These are phyloP conservation scores for Urophycis tenuis DNA, from an alignment of 2,797 vertebrate species.

Conservation along the genomic window DNA sequence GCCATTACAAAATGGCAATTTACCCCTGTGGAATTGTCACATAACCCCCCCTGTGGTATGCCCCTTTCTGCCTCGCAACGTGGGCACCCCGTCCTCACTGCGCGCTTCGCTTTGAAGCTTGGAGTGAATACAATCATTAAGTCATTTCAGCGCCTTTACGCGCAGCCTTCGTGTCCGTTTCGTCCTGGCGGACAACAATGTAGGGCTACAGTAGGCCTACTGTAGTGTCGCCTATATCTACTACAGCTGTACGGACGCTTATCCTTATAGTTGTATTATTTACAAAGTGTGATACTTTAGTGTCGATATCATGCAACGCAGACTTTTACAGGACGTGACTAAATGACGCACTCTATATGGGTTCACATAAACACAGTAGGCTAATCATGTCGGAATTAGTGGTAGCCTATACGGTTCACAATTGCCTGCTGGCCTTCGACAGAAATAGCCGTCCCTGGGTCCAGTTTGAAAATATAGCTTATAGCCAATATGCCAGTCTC, in stretches of 20 bases:
- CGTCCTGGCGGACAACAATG: no score
- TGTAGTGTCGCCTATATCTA: no score
- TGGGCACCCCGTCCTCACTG: constrained; percentile 16
- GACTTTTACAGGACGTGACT: neutral
- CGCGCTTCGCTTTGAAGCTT: neutral
- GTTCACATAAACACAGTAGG: neutral
- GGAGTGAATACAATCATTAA: neutral
- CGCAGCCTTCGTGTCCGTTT: neutral
- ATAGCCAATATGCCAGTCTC: neutral
- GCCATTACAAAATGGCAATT: constrained; percentile 68
- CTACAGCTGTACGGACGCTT: neutral
- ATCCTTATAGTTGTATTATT: neutral
- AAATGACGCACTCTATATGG: neutral
- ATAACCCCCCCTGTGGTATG: constrained; percentile 46
- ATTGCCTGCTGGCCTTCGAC: neutral
- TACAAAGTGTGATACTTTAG: neutral
- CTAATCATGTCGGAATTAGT: neutral
- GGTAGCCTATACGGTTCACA: neutral
- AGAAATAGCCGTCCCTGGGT: neutral
- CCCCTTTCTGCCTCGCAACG: constrained; percentile 49
- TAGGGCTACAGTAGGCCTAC: no score
- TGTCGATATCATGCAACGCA: neutral
- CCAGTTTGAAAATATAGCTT: neutral
- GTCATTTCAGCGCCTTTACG: neutral
- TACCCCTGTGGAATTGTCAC: constrained; percentile 54